Base-by-base conservation (phyloP, 2,113 vertebrate genomes). In the Pelusios castaneus region DNA sequence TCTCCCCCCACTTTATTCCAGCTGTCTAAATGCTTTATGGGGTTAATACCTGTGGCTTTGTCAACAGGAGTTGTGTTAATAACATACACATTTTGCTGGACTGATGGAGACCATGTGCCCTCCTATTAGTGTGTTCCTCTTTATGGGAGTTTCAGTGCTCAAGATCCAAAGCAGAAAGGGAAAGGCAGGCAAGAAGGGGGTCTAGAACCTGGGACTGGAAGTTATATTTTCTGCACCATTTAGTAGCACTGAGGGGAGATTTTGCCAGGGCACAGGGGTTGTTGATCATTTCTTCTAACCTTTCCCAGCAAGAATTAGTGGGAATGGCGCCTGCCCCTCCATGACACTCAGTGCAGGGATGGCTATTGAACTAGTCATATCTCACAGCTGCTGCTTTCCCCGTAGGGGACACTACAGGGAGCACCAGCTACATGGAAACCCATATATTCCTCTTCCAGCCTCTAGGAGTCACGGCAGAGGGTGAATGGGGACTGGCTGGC, bases 41-140 rank as follows among this genome's bases (percentile, higher is more conserved):
- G 90, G 95, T 91, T 97, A 97, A 97, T 96, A 90, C 89, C 94
- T 91, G 93, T 5, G 82, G 91, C 96, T 97, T 94, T 96, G 96
- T 94, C 95, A 75, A 94, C 96, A 52, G 91, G 70, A 96, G 95
- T 85, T 51, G 95, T 52, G 96, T 90, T 96, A 91, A 94, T 54
- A 60, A 89, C 94, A 85, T 63, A 55, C 94, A 75, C 93, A 76
- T 96, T 96, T 41, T 52, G 25, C 88, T 27, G 25, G 76, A n/a
- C 85, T 95, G 95, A 96, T 87, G 85, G 87, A 52, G 93, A 82
- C 95, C 96, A 95, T 94, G 92, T 92, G 96, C 94, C 91, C 47
- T 8, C 91, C 52, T 5, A 1, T 1, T 11, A 52, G 54, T 1
- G 75, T 11, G 67, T 29, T 94, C 79, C 89, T 85, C 82, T 91